Conservation (phyloP, 2,888 invertebrate genomes). For the Eupithecia tripunctaria region DNA sequence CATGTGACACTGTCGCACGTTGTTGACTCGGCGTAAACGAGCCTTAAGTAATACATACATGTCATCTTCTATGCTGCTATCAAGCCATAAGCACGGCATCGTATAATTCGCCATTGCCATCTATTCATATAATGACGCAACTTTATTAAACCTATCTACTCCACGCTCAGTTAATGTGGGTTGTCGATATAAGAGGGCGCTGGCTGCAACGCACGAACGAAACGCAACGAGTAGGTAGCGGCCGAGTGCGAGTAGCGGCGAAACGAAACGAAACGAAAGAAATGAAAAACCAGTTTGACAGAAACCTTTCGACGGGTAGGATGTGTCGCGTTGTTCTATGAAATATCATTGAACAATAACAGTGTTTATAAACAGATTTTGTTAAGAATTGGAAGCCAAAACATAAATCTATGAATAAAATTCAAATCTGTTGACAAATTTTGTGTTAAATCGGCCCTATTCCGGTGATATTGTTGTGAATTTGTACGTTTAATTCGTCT, state of each 20-base stretch:
- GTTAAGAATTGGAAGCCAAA: conserved; percentile 50
- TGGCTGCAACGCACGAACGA: not conserved
- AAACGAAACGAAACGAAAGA: conserved; percentile 15
- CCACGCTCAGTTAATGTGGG: not conserved
- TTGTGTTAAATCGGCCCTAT: conserved; percentile 51
- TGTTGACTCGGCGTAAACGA: too few relatives aligned
- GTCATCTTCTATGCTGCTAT: too few relatives aligned
- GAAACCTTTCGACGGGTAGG: conserved; percentile 55
- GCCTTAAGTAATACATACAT: too few relatives aligned
- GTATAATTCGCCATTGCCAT: not conserved
- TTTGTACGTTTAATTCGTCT: conserved; percentile 76
- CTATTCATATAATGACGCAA: not conserved
- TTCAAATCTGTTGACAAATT: conserved; percentile 49
- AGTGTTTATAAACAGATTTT: conserved; percentile 79
- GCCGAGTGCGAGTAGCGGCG: not conserved
- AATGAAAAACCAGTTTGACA: conserved; percentile 74
- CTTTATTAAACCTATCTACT: conserved; percentile 3
- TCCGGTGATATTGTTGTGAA: conserved; percentile 60
- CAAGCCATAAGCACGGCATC: too few relatives aligned
- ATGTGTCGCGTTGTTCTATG: conserved; percentile 60
- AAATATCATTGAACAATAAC: conserved; percentile 70
- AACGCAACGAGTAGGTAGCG: not conserved
- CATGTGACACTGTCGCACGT: too few relatives aligned
- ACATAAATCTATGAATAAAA: conserved; percentile 59
- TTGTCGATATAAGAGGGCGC: not conserved